phyloP scores from a whole-genome alignment of 2,797 vertebrate species.

The Poecilia velifera region DNA sequence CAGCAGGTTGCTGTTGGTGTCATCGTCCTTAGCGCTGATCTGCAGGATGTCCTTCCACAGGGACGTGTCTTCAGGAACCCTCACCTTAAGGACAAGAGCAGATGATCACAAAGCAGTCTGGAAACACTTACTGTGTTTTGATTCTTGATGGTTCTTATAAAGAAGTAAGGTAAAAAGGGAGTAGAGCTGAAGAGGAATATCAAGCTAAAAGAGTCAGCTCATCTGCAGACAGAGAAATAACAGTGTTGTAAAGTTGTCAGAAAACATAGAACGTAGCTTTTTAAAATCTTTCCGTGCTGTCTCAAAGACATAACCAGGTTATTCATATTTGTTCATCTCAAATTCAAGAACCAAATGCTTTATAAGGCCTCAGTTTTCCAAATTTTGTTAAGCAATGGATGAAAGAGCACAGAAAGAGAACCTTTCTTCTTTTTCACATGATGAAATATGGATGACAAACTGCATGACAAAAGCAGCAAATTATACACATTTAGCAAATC shows the following conservation, averaged over 20 bases:
- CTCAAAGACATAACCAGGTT: not conserved
- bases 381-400: not conserved
- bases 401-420: not conserved
- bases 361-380: not conserved
- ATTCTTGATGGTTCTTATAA: not conserved
- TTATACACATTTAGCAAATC: too few species aligned
- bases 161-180: not conserved
- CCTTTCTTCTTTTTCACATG: not conserved
- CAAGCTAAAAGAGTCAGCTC: not conserved
- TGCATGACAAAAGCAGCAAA: not conserved
- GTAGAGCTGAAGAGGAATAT: not conserved
- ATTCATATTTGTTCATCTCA: not conserved
- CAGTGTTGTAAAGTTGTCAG: not conserved
- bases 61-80: slow-evolving; percentile 89
- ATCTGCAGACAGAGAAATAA: not conserved
- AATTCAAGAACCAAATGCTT: not conserved
- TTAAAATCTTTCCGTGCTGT: not conserved
- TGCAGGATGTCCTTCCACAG: slow-evolving; percentile 89
- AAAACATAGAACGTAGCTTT: not conserved
- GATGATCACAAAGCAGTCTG: not conserved
- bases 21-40: slow-evolving; percentile 88
- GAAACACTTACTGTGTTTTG: not conserved
- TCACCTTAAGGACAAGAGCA: slow-evolving; percentile 55
- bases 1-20: slow-evolving; percentile 88
- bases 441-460: too few species aligned